Evolutionary conservation across 1,140 invertebrate species (phyloP), one percentile per base, ranked within the genome.

Genomic region (Brachionus plicatilis): DNA sequence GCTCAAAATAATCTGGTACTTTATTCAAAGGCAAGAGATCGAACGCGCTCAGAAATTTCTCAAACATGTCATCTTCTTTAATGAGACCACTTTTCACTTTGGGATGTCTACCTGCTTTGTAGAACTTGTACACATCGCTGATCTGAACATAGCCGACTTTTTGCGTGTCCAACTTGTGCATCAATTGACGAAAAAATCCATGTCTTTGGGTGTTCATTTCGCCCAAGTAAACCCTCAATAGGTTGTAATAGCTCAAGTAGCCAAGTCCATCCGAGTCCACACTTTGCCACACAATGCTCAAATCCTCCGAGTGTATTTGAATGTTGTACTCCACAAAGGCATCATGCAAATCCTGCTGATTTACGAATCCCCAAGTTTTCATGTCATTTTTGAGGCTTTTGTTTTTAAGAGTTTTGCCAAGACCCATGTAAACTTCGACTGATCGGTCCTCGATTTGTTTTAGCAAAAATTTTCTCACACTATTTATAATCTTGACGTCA

Each of bases 71-170:
- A 50, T 75, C 70, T 41, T 70, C 45, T 56, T 41, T 45, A n/a
- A 75, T 24, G 56, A 86, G 9, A 84, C 86, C 86, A 37, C 84
- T 47, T 43, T 80, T 78, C 3, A 87, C 86, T 70, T 85, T 83
- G 20, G 86, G 86, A 84, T 87, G 86, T 45, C 85, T 86, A 53
- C 76, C 86, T 14, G 88, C 86, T 85, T 88, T 89, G 85, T 89
- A 90, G 85, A 88, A 90, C 83, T 90, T 90, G 83, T 86, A 88
- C 45, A 90, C 87, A 75, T 89, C 87, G 85, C 86, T 87, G 8
- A 88, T 20, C 24, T 86, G 86, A 6, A 90, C 86, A n/a, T 85
- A 41, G 11, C 88, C 88, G 70, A 86, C 86, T 79, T 88, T 89
- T 53, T 85, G 85, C 14, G 87, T 85, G 84, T 89, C 88, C 14